Evolutionary conservation across 2,888 invertebrate genomes (phyloP).

Genomic region (Apodemia duryi): DNA sequence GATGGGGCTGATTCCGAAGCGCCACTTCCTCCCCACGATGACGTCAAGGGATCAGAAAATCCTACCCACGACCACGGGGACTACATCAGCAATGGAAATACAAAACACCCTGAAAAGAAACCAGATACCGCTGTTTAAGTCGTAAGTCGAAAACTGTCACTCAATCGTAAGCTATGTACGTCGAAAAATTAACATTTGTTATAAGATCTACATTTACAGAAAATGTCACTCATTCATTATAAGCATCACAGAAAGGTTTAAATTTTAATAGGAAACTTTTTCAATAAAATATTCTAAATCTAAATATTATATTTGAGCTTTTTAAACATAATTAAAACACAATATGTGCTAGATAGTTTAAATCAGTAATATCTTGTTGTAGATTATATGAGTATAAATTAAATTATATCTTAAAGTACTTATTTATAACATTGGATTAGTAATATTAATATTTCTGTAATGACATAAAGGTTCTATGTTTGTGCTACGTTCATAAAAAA

Average conservation of each 20-base stretch:
- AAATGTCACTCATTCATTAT: constrained; percentile 16
- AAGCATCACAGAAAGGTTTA: background rate
- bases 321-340: background rate
- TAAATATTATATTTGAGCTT: background rate
- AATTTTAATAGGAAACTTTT: background rate
- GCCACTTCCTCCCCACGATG: constrained; percentile 79
- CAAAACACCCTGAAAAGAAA: constrained; percentile 71
- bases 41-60: constrained; percentile 79
- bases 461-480: background rate
- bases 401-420: background rate
- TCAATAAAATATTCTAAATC: background rate
- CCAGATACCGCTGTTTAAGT: constrained; percentile 74
- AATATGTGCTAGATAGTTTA: background rate
- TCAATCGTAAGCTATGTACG: constrained; percentile 14
- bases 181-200: background rate
- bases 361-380: background rate
- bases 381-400: background rate
- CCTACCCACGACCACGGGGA: constrained; percentile 81
- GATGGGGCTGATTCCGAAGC: constrained; percentile 82
- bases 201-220: constrained; percentile 18
- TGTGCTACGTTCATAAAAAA: background rate
- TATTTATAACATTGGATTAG: background rate
- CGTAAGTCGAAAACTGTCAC: constrained; percentile 31
- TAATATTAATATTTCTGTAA: background rate
- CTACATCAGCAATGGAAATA: constrained; percentile 79